Evolutionary conservation across 2,113 vertebrate genomes (phyloP).

Genomic region (Cariama cristata): DNA sequence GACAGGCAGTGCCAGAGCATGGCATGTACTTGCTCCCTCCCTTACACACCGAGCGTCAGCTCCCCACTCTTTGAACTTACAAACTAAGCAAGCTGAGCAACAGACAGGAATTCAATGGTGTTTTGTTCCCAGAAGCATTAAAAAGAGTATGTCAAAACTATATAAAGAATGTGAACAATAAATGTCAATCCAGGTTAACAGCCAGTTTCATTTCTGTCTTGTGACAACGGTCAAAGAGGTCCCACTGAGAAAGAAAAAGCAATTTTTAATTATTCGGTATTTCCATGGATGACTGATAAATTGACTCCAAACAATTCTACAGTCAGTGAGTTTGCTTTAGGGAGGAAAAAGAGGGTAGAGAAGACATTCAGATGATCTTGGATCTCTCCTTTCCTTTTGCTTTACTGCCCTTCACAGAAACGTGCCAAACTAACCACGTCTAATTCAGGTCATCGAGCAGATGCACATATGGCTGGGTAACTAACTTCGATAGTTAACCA

Average conservation of each 20-base stretch:
- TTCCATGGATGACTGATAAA: background rate
- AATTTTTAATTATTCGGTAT: background rate
- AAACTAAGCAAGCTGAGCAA: background rate
- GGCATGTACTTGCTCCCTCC: fast-evolving
- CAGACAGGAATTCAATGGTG: background rate
- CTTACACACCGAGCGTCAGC: background rate
- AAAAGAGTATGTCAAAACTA: background rate
- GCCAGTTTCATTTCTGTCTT: background rate
- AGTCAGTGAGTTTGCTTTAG: background rate
- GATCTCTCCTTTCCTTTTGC: background rate
- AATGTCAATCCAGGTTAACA: background rate
- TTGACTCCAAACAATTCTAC: background rate
- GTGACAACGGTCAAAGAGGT: background rate
- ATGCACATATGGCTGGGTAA: background rate
- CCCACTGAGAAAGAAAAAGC: background rate
- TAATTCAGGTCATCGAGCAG: constrained; percentile 23
- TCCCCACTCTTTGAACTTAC: background rate
- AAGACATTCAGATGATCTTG: background rate
- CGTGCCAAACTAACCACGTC: background rate
- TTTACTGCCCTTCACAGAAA: background rate
- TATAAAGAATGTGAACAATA: background rate
- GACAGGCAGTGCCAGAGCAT: background rate
- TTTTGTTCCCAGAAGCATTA: background rate
- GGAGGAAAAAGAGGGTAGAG: background rate
- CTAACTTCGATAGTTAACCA: background rate